Conservation (phyloP, 2,888 invertebrate genomes). For the Adelphocoris suturalis region DNA sequence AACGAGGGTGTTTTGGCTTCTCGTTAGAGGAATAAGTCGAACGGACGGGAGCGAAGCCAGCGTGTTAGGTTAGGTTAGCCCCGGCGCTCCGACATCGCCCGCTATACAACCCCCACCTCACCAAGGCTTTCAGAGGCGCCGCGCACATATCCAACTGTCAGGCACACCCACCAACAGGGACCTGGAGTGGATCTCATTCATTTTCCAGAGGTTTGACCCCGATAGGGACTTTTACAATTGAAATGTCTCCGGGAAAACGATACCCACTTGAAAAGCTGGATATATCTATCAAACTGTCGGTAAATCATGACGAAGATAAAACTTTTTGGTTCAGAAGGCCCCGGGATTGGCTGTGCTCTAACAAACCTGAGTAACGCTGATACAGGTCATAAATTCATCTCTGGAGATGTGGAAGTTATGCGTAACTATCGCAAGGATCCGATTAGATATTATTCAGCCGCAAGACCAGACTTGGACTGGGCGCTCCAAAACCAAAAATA, state of each 20-base stretch:
- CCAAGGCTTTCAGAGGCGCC: neutral
- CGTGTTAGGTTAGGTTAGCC: constrained; percentile 5
- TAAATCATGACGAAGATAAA: constrained; percentile 4
- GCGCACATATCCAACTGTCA: constrained; percentile 36
- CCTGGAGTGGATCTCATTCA: constrained; percentile 21
- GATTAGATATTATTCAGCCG: no score
- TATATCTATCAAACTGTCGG: constrained; percentile 12
- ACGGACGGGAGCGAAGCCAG: neutral
- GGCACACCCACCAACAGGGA: constrained; percentile 7
- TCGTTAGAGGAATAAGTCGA: constrained; percentile 11
- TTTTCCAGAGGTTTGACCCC: constrained; percentile 42
- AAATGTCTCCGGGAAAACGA: constrained; percentile 47
- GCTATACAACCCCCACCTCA: neutral
- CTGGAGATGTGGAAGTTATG: no score
- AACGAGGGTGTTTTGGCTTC: constrained; percentile 20
- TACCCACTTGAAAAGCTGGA: constrained; percentile 7
- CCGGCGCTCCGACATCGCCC: neutral
- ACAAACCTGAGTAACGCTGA: neutral
- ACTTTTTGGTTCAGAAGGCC: neutral
- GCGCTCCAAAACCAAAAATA: no score
- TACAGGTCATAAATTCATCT: neutral
- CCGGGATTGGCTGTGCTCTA: neutral
- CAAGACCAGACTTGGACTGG: no score
- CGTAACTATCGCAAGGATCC: no score
- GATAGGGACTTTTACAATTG: constrained; percentile 43